Conservation (phyloP, 2,113 vertebrate species). For the Pyrgilauda ruficollis region DNA sequence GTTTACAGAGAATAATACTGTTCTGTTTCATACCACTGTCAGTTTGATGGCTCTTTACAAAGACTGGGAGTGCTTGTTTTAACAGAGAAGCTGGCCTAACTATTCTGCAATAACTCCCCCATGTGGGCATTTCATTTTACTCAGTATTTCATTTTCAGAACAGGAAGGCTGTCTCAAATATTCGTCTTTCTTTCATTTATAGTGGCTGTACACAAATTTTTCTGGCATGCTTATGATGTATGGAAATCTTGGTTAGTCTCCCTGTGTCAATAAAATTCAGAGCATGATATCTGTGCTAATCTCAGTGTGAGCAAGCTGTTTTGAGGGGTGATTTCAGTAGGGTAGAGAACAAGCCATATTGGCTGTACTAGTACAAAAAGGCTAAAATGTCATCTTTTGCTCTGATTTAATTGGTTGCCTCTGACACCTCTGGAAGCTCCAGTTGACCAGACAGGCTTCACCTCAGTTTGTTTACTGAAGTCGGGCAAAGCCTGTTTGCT, state of each 20-base stretch:
- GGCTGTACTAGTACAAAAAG: not conserved
- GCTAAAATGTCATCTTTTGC: not conserved
- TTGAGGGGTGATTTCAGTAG: not conserved
- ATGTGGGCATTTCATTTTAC: not conserved
- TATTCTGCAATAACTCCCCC: constrained; percentile 38
- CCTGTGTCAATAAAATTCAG: not conserved
- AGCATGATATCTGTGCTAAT: not conserved
- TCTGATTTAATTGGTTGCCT: not conserved
- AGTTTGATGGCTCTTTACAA: not conserved
- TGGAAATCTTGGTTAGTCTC: not conserved
- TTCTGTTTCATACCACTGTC: not conserved
- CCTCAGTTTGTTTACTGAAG: not conserved
- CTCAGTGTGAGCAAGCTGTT: not conserved
- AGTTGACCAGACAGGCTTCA: not conserved
- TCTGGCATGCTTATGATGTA: accelerated
- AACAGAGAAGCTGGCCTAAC: not conserved
- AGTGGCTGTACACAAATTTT: not conserved
- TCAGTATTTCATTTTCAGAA: not conserved
- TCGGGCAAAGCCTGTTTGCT: not conserved
- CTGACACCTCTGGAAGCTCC: not conserved
- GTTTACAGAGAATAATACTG: not conserved
- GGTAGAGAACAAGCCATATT: not conserved
- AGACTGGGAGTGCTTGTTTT: not conserved
- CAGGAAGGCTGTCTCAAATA: not conserved
- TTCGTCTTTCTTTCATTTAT: not conserved